Evolutionary conservation across 2,113 vertebrate genomes (phyloP), one percentile per base, ranked within the genome.

Genomic region (Bombycilla garrulus): DNA sequence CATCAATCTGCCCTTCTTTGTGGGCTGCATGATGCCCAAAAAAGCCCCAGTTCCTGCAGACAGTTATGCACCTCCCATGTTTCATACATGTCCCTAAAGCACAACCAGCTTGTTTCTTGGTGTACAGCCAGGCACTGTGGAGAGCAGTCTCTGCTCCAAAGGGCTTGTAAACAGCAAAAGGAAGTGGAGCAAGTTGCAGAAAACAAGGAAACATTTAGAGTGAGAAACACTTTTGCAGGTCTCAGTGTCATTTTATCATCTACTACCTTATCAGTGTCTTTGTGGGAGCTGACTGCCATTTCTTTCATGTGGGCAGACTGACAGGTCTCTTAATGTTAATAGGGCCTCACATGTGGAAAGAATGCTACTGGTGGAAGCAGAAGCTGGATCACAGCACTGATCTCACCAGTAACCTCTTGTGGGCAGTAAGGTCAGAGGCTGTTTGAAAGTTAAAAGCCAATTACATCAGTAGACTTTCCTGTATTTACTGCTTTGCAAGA

Each of bases 381-480:
- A 64, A 21, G 12, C 3, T 61, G 90, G 70, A 81, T 76, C 78
- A 82, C 48, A 82, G 57, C 48, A 47, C 21, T 47, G 19, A 78
- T 56, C n/a, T 79, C 57, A 44, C 45, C 36, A 65, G 57, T 3
- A 90, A 62, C 22, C 18, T 90, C 74, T 66, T 50, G 19, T n/a
- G 50, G 40, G 79, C 36, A 93, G 15, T 72, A 64, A 64, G 35
- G 66, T 44, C 78, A 82, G 73, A 95, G 22, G 42, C 36, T 73
- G 88, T 76, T 44, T 73, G 33, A 66, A 88, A 95, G 42, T 45
- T 73, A 76, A 88, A 90, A 85, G 61, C 53, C 23, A 65, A 50
- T 53, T 79, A 2, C 13, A 56, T 69, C 26, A 48, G 57, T 33
- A 61, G 74, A 48, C 74, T 90, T 76, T 38, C 29, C 66, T 50